Percentiles rank a stretch among this genome's conserved stretches.
Conservation (phyloP, 1,140 invertebrate genomes). For the Choristoneura fumiferana region DNA sequence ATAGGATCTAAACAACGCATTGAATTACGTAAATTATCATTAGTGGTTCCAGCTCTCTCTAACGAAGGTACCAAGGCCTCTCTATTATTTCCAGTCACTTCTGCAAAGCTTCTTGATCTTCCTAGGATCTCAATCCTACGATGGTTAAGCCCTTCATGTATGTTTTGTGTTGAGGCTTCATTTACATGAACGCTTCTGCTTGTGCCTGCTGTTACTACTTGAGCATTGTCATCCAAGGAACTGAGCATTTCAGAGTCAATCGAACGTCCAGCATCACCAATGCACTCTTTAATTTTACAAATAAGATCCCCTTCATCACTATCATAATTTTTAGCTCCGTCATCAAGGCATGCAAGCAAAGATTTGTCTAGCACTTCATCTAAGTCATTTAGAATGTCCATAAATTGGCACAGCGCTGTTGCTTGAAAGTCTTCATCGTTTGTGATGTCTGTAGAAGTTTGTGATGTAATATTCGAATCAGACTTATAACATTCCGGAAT, state of each 20-base stretch:
- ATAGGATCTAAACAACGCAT: slow-evolving; percentile 71
- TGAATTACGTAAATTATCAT: slow-evolving; percentile 62
- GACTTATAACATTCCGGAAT: slow-evolving; percentile 69
- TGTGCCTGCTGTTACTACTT: slow-evolving; percentile 46
- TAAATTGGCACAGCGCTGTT: slow-evolving; percentile 70
- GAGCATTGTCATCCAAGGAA: slow-evolving; percentile 65
- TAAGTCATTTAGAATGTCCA: slow-evolving; percentile 77
- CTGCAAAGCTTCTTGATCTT: slow-evolving; percentile 66
- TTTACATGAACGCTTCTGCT: slow-evolving; percentile 40
- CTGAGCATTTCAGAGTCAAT: slow-evolving; percentile 42
- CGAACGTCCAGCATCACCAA: slow-evolving; percentile 42
- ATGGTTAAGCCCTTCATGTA: slow-evolving; percentile 30
- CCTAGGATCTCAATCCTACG: slow-evolving; percentile 47
- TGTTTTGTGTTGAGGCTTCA: slow-evolving; percentile 30
- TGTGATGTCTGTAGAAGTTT: slow-evolving; percentile 57
- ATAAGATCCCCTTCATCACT: slow-evolving; percentile 70
- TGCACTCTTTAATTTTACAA: slow-evolving; percentile 63
- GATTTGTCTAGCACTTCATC: slow-evolving; percentile 76
- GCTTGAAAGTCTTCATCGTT: slow-evolving; percentile 73
- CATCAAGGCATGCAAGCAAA: slow-evolving; percentile 61
- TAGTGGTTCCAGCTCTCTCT: slow-evolving; percentile 50
- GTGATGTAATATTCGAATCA: slow-evolving; percentile 68
- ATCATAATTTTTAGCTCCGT: slow-evolving; percentile 55
- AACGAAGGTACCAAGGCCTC: slow-evolving; percentile 41
- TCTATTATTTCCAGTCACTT: slow-evolving; percentile 45